Evolutionary conservation across 1,140 invertebrate species (phyloP), one percentile per base, ranked within the genome.

Genomic region (Drosophila santomea): DNA sequence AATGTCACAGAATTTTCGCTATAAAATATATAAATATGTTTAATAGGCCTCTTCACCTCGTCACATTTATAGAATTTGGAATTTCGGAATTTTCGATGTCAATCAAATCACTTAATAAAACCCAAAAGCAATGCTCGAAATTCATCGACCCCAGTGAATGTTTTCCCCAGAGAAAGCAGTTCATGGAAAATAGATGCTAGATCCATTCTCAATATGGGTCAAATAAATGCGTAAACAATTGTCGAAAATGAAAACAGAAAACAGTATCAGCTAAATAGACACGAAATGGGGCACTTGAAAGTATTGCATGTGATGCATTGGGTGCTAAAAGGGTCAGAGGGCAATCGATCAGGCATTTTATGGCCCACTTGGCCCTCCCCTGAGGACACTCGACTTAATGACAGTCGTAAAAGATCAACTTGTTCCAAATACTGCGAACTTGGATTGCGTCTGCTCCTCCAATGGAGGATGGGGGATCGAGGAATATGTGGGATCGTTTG

Each of bases 331-430:
- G 64, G 66, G 64, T 79, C 68, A 68, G 61, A 78, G 78, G 73
- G 78, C 75, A 86, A 85, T 85, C 69, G 60, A 85, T 85, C 82
- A 78, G 69, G 39, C 35, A 71, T 64, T 86, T 81, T 75, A 72
- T 57, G 82, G 28, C 57, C 25, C 62, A 68, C 20, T 55, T 39
- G 35, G 61, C 36, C 68, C 68, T 50, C 43, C 78, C 74, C 43
- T 48, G 50, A 59, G 78, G 82, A 86, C 82, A 88, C 83, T 86
- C 76, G 75, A 82, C 61, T 81, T 81, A 75, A 81, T 77, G 48
- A 64, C 38, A 50, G 44, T 59, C 74, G 75, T 75, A 62, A 74
- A 85, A 64, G 20, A 23, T 38, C 45, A 55, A 32, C n/a, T 52
- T 74, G 17, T 58, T 32, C 44, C 39, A 47, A 39, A 50, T 66